These are phyloP conservation scores for Spea bombifrons DNA, from an alignment of 2,113 vertebrate genomes.

Conservation along the genomic window DNA sequence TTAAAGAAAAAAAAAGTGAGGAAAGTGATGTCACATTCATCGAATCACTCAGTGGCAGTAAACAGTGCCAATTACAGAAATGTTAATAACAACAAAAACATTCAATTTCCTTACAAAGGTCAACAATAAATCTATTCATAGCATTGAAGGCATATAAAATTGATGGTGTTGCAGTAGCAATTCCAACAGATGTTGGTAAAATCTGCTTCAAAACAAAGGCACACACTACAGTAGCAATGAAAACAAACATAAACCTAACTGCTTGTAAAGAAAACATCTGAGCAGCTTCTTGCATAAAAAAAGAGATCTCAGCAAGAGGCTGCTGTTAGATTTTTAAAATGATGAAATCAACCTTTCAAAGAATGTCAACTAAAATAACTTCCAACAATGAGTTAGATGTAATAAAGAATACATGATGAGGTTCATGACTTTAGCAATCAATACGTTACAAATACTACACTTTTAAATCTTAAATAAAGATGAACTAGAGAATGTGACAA, in stretches of 20 bases:
- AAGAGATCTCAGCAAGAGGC: background rate
- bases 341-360: background rate
- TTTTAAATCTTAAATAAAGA: too few relatives aligned
- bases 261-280: slow-evolving; percentile 43
- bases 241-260: slow-evolving; percentile 51
- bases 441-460: too few relatives aligned
- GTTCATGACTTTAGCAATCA: background rate
- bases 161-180: slow-evolving; percentile 61
- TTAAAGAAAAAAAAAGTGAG: slow-evolving; percentile 2
- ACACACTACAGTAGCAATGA: slow-evolving; percentile 63
- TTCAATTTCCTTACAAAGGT: slow-evolving; percentile 66
- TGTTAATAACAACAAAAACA: slow-evolving; percentile 66
- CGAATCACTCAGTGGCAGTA: slow-evolving; percentile 52
- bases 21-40: slow-evolving; percentile 52
- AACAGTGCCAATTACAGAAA: slow-evolving; percentile 66
- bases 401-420: background rate
- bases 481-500: too few relatives aligned
- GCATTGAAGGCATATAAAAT: slow-evolving; percentile 66
- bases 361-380: background rate
- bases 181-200: slow-evolving; percentile 70
- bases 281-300: slow-evolving; percentile 28
- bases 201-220: slow-evolving; percentile 63
- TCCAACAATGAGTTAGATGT: background rate
- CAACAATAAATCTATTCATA: slow-evolving; percentile 68
- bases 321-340: slow-evolving; percentile 29